phyloP scores from a whole-genome alignment of 2,113 vertebrate genomes.

The Poecilia latipinna region DNA sequence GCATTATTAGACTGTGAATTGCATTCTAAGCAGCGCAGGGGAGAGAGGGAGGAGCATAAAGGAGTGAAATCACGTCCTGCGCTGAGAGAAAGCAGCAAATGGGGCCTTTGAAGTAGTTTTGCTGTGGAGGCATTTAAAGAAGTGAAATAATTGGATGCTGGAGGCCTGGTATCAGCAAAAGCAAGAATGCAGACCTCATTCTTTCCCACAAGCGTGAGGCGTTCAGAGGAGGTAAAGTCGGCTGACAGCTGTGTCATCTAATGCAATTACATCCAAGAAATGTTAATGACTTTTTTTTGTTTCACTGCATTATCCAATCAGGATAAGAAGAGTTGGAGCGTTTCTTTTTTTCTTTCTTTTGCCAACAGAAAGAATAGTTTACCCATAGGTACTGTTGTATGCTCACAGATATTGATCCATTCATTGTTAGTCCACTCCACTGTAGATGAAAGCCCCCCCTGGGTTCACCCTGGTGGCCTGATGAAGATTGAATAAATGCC shows the following conservation, averaged over 20 bases:
- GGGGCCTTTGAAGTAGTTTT: slow-evolving; percentile 55
- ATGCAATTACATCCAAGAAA: slow-evolving; percentile 8
- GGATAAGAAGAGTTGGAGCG: slow-evolving; percentile 24
- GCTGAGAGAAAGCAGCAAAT: slow-evolving; percentile 35
- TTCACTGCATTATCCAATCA: slow-evolving; percentile 6
- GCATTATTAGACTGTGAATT: slow-evolving; percentile 55
- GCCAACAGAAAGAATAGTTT: slow-evolving; percentile 24
- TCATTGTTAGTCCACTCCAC: slow-evolving; percentile 28
- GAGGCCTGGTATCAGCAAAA: slow-evolving; percentile 59
- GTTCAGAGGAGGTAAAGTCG: slow-evolving; percentile 37
- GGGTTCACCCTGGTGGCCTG: slow-evolving; percentile 31
- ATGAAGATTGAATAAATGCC: slow-evolving; percentile 45
- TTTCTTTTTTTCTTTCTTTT: slow-evolving; percentile 13
- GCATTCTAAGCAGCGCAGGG: slow-evolving; percentile 23
- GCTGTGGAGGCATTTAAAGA: slow-evolving; percentile 62
- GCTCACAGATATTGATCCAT: slow-evolving; percentile 53
- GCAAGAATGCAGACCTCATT: slow-evolving; percentile 45
- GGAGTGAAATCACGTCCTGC: slow-evolving; percentile 55
- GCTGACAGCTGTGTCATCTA: slow-evolving; percentile 39
- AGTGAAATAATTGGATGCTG: slow-evolving; percentile 69
- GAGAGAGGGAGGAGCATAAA: slow-evolving; percentile 34
- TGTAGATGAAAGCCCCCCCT: slow-evolving; percentile 38
- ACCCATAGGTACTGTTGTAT: slow-evolving; percentile 35
- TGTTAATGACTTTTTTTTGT: slow-evolving; percentile 31
- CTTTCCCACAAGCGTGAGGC: slow-evolving; percentile 24